Evolutionary conservation across 2,113 vertebrate species (phyloP), one percentile per base, ranked within the genome.

Genomic region (Columba janthina): DNA sequence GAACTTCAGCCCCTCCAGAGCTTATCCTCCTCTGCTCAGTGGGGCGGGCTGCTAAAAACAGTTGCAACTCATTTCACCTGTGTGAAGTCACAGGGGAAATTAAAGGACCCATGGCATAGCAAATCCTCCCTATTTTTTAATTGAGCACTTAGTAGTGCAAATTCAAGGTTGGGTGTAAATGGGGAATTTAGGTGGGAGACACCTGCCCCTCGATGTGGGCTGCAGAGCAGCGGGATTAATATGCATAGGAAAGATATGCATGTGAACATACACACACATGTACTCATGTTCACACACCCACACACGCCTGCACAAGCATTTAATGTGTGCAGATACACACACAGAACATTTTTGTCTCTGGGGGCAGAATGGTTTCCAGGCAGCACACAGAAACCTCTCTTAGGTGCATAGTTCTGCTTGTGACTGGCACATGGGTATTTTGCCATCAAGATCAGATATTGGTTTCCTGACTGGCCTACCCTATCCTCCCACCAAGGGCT

Each of bases 251-350:
- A 58, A 85, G 82, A 94, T 95, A 91, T 0, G 31, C 4, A 1
- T 93, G 88, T 96, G 89, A 94, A n/a, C 62, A 6, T 86, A 90
- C 0, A 6, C 50, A 74, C 70, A 67, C 76, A 19, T 11, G 74
- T 88, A 42, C 78, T 46, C 1, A 0, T 85, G 87, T 96, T 96
- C 89, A 82, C 94, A 91, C 53, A 4, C 93, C 94, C 93, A 83
- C 74, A 0, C 85, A 76, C 1, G 64, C 93, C 89, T 77, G 62
- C 90, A 77, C 82, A 77, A 84, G 44, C 65, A 92, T 84, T 86
- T 90, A 57, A 83, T 94, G 87, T 88, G 81, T 95, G 89, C 78
- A 89, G 9, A 73, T 66, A 77, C 87, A 80, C 80, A 77, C 76
- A 65, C 1, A 0, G 62, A 92, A 57, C 89, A 75, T 78, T 94